These are phyloP conservation scores for Melanostigma gelatinosum DNA, from an alignment of 2,113 vertebrate species.

Conservation along the genomic window DNA sequence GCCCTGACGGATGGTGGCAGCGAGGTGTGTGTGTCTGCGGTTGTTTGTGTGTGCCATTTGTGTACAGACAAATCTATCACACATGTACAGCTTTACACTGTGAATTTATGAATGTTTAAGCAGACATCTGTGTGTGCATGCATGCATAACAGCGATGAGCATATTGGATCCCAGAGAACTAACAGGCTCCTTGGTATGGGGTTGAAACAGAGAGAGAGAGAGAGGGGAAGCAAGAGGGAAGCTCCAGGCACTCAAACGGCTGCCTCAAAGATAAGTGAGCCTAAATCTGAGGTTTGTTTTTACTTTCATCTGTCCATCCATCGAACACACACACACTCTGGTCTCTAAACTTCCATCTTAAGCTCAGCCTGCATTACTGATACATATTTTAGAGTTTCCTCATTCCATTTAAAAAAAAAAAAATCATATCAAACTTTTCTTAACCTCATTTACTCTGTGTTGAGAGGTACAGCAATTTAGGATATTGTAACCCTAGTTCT, in stretches of 20 bases:
- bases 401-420: constrained; percentile 22
- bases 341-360: constrained; percentile 18
- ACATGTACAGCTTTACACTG: constrained; percentile 56
- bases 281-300: constrained; percentile 48
- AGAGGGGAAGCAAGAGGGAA: constrained; percentile 29
- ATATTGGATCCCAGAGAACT: constrained; percentile 43
- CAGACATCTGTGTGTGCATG: constrained; percentile 50
- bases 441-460: constrained; percentile 46
- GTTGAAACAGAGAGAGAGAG: constrained; percentile 19
- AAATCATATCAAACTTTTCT: constrained; percentile 56
- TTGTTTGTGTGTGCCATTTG: constrained; percentile 25
- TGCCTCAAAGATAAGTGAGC: constrained; percentile 62
- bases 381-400: constrained; percentile 47
- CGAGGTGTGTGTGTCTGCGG: constrained; percentile 15
- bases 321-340: constrained; percentile 14
- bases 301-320: constrained; percentile 54
- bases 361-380: constrained; percentile 22
- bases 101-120: constrained; percentile 62
- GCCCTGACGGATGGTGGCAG: constrained; percentile 55
- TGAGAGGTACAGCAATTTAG: constrained; percentile 9
- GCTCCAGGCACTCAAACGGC: constrained; percentile 55
- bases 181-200: constrained; percentile 36
- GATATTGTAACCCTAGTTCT: not conserved
- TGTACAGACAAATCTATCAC: constrained; percentile 73
- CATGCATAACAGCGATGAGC: constrained; percentile 36